These are phyloP conservation scores for Pseudococcus jackbeardsleyi DNA, from an alignment of 2,888 invertebrate species.

Conservation along the genomic window DNA sequence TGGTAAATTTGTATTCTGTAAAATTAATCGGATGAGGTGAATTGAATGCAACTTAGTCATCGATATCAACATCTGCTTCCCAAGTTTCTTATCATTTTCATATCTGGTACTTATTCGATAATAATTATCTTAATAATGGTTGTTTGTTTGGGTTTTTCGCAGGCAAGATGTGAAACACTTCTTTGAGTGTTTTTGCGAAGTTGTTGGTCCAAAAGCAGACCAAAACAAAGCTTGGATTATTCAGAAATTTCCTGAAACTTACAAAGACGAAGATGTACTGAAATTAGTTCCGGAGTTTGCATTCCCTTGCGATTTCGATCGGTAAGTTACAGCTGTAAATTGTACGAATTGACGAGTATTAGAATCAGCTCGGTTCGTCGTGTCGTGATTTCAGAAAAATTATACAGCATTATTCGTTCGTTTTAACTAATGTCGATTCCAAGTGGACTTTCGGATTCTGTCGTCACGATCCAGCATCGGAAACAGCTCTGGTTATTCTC, in stretches of 20 bases:
- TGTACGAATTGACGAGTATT: no score
- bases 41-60: neutral
- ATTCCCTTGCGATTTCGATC: slow-evolving; percentile 85
- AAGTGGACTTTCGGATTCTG: slow-evolving; percentile 99
- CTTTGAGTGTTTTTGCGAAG: slow-evolving; percentile 88
- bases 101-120: neutral
- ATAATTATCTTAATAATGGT: neutral
- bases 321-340: slow-evolving; percentile 73
- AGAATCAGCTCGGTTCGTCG: slow-evolving; percentile 71
- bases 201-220: slow-evolving; percentile 76
- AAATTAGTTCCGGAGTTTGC: slow-evolving; percentile 92
- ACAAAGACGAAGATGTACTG: slow-evolving; percentile 86
- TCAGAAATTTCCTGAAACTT: slow-evolving; percentile 87
- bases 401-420: slow-evolving; percentile 97
- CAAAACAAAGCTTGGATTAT: slow-evolving; percentile 80
- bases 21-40: neutral
- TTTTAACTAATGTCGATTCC: slow-evolving; percentile 92
- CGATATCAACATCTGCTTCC: slow-evolving; percentile 22
- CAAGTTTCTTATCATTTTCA: neutral
- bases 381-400: slow-evolving; percentile 71
- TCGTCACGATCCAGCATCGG: slow-evolving; percentile 91
- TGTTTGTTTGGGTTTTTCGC: slow-evolving; percentile 67
- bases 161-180: slow-evolving; percentile 85
- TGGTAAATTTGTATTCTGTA: neutral
- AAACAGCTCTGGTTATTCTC: slow-evolving; percentile 85